Conservation (phyloP, 2,797 vertebrate species). For the Rhinatrema bivittatum region DNA sequence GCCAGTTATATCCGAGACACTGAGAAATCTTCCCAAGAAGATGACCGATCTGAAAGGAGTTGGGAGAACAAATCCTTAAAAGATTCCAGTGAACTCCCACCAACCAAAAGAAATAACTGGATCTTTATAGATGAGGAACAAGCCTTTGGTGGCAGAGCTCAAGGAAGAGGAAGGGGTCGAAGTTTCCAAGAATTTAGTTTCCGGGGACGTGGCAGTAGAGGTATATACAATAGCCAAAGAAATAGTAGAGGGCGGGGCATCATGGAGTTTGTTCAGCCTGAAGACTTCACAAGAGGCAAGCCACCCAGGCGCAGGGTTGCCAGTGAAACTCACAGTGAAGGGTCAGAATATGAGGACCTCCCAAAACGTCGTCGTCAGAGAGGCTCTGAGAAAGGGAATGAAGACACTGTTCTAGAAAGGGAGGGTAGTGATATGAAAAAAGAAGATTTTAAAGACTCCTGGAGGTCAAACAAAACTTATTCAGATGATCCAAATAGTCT, state of each 20-base stretch:
- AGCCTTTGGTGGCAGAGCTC: conserved; percentile 81
- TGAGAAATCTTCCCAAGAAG: conserved; percentile 56
- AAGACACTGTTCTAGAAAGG: conserved; percentile 39
- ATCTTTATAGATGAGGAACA: conserved; percentile 97
- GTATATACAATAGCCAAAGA: conserved; percentile 52
- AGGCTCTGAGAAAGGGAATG: conserved; percentile 70
- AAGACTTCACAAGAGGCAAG: conserved; percentile 82
- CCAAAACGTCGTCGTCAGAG: conserved; percentile 88
- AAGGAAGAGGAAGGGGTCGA: conserved; percentile 69
- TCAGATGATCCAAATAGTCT: conserved; percentile 64
- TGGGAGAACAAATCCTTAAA: conserved; percentile 67
- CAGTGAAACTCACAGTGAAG: conserved; percentile 90
- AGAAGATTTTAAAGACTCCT: conserved; percentile 79
- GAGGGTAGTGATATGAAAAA: conserved; percentile 65
- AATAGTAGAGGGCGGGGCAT: conserved; percentile 64
- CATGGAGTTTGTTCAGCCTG: conserved; percentile 70
- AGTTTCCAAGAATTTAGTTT: conserved; percentile 86
- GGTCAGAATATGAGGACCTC: conserved; percentile 93
- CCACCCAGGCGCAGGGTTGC: conserved; percentile 77
- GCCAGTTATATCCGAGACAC: conserved; percentile 34
- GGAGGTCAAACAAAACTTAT: conserved; percentile 87
- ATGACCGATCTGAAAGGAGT: conserved; percentile 57
- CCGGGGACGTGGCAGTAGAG: conserved; percentile 51
- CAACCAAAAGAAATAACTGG: conserved; percentile 88
- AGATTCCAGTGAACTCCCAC: conserved; percentile 64